Conservation (phyloP, 2,797 vertebrate genomes). For the Trematomus bernacchii region DNA sequence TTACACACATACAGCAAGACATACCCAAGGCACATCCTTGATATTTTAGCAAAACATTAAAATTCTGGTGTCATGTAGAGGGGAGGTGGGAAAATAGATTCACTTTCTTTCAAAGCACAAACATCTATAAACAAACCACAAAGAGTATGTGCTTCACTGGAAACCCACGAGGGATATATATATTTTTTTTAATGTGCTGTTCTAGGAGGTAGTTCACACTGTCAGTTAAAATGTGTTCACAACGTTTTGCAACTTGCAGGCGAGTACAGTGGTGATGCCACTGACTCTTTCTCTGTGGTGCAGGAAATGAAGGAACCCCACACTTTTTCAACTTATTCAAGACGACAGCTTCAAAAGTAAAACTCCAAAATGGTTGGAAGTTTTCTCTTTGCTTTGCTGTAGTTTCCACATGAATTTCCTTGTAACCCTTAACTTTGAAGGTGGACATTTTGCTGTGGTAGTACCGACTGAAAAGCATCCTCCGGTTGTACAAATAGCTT, state of each 20-base stretch:
- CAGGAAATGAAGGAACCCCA: constrained; percentile 9
- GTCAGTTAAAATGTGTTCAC: constrained; percentile 17
- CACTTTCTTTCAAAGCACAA: constrained; percentile 37
- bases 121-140: constrained; percentile 45
- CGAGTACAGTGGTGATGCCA: constrained; percentile 24
- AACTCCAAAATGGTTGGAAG: constrained; percentile 14
- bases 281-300: constrained; percentile 27
- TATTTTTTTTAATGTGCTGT: constrained; percentile 30
- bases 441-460: constrained; percentile 1
- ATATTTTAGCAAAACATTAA: constrained; percentile 75
- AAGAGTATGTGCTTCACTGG: constrained; percentile 30
- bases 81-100: constrained; percentile 33
- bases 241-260: constrained; percentile 32
- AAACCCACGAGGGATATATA: constrained; percentile 16
- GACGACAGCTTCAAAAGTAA: constrained; percentile 28
- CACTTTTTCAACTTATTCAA: constrained; percentile 13
- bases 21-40: constrained; percentile 83
- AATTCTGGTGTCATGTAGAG: constrained; percentile 31
- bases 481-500: neutral
- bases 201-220: constrained; percentile 38
- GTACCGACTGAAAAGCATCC: constrained; percentile 15
- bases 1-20: constrained; percentile 68
- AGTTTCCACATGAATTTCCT: constrained; percentile 11
- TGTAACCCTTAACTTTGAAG: constrained; percentile 15
- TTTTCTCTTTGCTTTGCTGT: constrained; percentile 33